These are phyloP conservation scores for Bombus waltoni DNA, from an alignment of 1,140 invertebrate species.

Conservation along the genomic window DNA sequence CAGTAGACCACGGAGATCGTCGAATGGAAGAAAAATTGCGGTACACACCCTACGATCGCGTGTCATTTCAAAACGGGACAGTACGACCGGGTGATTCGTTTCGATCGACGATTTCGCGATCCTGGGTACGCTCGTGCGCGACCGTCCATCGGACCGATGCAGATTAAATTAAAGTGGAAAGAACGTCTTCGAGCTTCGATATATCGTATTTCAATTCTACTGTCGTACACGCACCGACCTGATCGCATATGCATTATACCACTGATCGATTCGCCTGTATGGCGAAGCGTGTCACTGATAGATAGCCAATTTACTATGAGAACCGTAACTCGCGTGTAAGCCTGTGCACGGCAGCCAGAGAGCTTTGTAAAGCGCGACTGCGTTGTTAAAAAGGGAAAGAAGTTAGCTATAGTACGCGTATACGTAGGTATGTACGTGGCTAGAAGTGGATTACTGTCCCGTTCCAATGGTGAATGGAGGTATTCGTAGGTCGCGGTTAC, in stretches of 20 bases:
- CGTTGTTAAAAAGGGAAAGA: not conserved
- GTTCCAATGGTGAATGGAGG: no score
- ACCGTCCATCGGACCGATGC: not conserved
- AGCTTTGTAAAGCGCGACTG: no score
- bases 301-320: constrained; percentile 47
- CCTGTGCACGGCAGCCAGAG: not conserved
- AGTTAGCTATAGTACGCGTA: not conserved
- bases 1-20: not conserved
- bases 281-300: constrained; percentile 43
- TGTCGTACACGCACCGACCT: not conserved
- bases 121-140: not conserved
- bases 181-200: constrained; percentile 19
- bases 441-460: no score
- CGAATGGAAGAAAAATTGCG: constrained; percentile 24
- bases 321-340: constrained; percentile 21
- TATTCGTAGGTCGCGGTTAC: not conserved
- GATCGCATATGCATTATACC: constrained; percentile 46
- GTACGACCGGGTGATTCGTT: constrained; percentile 16
- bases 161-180: constrained; percentile 59
- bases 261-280: constrained; percentile 31
- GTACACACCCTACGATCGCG: constrained; percentile 35
- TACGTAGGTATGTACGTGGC: no score
- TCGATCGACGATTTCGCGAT: constrained; percentile 19
- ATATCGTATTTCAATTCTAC: constrained; percentile 27
- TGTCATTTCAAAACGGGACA: constrained; percentile 28